Base-by-base conservation (phyloP, 2,888 invertebrate species). In the Zelleria hepariella region DNA sequence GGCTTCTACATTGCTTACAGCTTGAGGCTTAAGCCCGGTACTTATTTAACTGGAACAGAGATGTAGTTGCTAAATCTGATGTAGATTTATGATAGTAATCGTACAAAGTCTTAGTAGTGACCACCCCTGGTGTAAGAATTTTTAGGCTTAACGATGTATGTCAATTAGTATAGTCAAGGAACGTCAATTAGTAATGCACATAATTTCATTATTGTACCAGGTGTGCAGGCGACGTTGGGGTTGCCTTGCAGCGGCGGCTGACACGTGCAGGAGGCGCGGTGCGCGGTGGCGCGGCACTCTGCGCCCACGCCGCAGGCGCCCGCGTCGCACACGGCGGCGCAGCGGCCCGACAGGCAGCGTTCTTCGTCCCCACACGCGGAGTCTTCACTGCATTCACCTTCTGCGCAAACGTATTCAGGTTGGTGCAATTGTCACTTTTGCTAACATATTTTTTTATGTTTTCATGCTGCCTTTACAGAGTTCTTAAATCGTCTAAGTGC, bases 221-320 rank as follows among this genome's bases (percentile, higher is more conserved):
- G 77, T n/a, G 91, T 93, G 75, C 96, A 96, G 67, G 93, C 94
- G 59, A 92, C 82, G 68, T 94, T 94, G n/a, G 96, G 95, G 90
- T 97, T 92, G 61, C 96, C 97, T 64, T 91, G 90, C 24, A 93
- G 89, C 18, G 93, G 94, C 8, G 91, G 79, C 54, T 94, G 92
- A 74, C 97, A 97, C 58, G 90, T 90, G 75, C 97, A 97, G 2
- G 91, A 82, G 6, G 95, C 94, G 63, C 92, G 92, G 75, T 97
- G 97, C 62, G 93, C 92, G 61, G 90, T 85, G 0, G 95, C 93
- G 62, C 91, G 90, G 71, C 97, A 97, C 68, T 94, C 92, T 0
- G 96, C 96, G 24, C 94, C 94, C 3, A 90, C 80, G 4, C 95
- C 94, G 73, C 96, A 97, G 5, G 94, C 93, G 23, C 90, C 90